Evolutionary conservation across 1,140 invertebrate species (phyloP).

Genomic region (Drosophila jambulina): DNA sequence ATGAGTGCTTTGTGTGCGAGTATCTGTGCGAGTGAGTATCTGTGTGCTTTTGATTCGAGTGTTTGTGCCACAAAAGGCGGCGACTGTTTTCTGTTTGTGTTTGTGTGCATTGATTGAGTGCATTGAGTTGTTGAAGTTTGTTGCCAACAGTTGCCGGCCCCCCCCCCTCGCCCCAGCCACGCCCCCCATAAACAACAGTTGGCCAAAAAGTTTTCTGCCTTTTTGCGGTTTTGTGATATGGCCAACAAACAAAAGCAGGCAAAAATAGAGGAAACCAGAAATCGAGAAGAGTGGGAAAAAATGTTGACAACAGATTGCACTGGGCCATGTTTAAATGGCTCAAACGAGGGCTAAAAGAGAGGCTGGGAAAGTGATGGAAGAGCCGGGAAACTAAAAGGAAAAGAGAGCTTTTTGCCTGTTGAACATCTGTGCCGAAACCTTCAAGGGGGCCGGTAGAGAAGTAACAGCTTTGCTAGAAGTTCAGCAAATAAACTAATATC

Average conservation of each 20-base stretch:
- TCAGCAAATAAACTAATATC: no score
- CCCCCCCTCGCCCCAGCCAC: neutral
- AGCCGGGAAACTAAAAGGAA: neutral
- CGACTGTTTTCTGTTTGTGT: slow-evolving; percentile 44
- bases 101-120: slow-evolving; percentile 80
- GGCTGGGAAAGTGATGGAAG: slow-evolving; percentile 1
- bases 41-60: slow-evolving; percentile 68
- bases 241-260: slow-evolving; percentile 49
- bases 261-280: slow-evolving; percentile 34
- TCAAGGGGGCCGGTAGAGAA: neutral
- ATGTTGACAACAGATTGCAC: slow-evolving; percentile 68
- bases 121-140: slow-evolving; percentile 82
- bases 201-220: slow-evolving; percentile 70
- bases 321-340: slow-evolving; percentile 64
- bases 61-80: slow-evolving; percentile 75
- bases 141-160: slow-evolving; percentile 31
- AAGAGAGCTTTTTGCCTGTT: slow-evolving; percentile 28
- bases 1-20: slow-evolving; percentile 56
- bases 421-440: slow-evolving; percentile 13
- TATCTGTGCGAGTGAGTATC: slow-evolving; percentile 54
- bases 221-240: slow-evolving; percentile 77
- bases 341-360: slow-evolving; percentile 20
- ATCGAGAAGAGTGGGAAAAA: slow-evolving; percentile 39
- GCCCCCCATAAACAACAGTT: slow-evolving; percentile 49
- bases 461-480: neutral